phyloP scores from a whole-genome alignment of 2,113 vertebrate species.

The Herpailurus yagouaroundi region DNA sequence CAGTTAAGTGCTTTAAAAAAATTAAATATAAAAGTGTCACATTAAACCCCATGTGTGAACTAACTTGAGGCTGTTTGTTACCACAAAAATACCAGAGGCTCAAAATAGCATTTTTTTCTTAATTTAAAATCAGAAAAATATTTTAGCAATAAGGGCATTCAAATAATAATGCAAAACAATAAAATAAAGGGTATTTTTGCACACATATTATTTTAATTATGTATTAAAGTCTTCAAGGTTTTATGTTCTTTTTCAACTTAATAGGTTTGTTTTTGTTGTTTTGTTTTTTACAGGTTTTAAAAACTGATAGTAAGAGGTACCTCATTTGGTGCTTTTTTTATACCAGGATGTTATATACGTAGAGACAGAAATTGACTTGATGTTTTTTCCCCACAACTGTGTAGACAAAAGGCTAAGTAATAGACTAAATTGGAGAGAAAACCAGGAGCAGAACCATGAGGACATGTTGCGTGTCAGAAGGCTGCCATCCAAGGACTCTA shows the following conservation, averaged over 20 bases:
- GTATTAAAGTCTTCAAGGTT: neutral
- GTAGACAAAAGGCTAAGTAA: neutral
- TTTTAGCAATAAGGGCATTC: neutral
- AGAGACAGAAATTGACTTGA: neutral
- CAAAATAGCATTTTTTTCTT: neutral
- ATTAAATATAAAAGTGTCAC: neutral
- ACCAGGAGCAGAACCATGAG: neutral
- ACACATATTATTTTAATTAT: neutral
- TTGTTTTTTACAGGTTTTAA: neutral
- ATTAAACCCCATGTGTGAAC: neutral
- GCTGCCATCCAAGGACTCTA: neutral
- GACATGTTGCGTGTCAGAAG: neutral
- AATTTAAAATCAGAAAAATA: neutral
- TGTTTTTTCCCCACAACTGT: neutral
- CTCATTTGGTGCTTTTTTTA: neutral
- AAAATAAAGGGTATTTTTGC: neutral
- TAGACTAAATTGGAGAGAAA: neutral
- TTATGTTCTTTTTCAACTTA: neutral
- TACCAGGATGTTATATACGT: neutral
- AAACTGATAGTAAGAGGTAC: neutral
- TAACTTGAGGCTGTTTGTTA: neutral
- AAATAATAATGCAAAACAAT: neutral
- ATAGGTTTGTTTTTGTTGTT: neutral
- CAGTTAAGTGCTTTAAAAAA: neutral
- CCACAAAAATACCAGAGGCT: neutral